Evolutionary conservation across 1,140 invertebrate species (phyloP), one percentile per base, ranked within the genome.

Genomic region (Lordiphosa clarofinis): DNA sequence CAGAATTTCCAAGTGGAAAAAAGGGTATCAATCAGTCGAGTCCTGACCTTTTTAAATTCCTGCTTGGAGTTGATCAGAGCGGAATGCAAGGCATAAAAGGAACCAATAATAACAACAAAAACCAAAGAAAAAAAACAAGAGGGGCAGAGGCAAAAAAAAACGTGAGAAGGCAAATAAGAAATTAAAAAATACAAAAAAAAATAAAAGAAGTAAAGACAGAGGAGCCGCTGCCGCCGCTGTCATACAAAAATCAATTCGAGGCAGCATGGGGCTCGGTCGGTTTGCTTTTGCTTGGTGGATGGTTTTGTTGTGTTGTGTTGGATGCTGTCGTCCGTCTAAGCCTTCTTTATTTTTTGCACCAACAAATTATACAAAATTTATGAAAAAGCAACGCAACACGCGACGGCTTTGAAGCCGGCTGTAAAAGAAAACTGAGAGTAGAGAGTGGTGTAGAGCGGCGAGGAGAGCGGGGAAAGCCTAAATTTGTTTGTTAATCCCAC

Each of bases 81-180:
- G 54, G 56, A 81, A 81, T 81, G 76, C 76, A 81, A 71, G 76
- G 62, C 76, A 67, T 56, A 81, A 76, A 84, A 74, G 76, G 68
- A 82, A 58, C 58, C 63, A 56, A 52, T 44, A 76, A 79, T 76
- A 81, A 81, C 76, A 81, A 81, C 81, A 64, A 74, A 52, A 72
- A 15, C n/a, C n/a, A 37, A 64, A 59, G 58, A 60, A 73, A 73
- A 64, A 69, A 61, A 54, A 48, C 24, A 42, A 69, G 56, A 58
- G 52, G 49, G 40, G 39, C 43, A 57, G 13, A 67, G 47, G 40
- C 50, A 68, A 55, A 70, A 54, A 44, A 74, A 66, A 74, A 81
- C n/a, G 71, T 64, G 76, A 63, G 67, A 72, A 72, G 76, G 72
- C 76, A 75, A 81, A 72, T 82, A 76, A 75, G 76, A 81, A 46